Conservation (phyloP, 2,797 vertebrate species). For the Parambassis ranga region DNA sequence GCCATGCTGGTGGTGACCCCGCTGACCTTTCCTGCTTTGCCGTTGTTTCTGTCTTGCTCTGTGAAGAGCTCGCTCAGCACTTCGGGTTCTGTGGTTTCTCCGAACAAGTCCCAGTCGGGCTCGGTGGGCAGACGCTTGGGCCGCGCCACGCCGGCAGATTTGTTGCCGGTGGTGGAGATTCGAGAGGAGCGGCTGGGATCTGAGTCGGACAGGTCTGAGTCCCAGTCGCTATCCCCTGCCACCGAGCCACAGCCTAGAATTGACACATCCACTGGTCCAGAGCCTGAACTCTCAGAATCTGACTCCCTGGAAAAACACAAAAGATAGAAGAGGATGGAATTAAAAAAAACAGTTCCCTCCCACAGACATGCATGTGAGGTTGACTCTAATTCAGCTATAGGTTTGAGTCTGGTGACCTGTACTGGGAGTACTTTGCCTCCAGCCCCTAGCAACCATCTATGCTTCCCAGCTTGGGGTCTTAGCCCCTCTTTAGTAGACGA, state of each 20-base stretch:
- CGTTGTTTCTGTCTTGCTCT: conserved; percentile 41
- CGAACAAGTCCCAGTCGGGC: conserved; percentile 76
- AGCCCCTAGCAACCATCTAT: no score
- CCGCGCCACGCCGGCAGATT: conserved; percentile 6
- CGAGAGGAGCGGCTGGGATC: conserved; percentile 67
- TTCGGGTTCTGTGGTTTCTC: conserved; percentile 68
- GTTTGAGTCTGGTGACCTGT: no score
- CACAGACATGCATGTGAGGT: no score
- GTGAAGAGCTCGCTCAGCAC: conserved; percentile 65
- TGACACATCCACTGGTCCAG: conserved; percentile 75
- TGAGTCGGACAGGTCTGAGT: conserved; percentile 80
- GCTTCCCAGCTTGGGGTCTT: no score
- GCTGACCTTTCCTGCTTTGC: not conserved
- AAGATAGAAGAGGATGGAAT: not conserved
- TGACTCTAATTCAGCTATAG: no score
- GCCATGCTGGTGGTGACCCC: conserved; percentile 16
- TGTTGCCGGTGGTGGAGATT: conserved; percentile 28
- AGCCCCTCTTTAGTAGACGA: no score
- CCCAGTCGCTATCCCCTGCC: conserved; percentile 83
- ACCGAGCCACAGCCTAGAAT: conserved; percentile 73
- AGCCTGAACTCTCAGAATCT: conserved; percentile 81
- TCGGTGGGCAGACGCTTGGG: conserved; percentile 40
- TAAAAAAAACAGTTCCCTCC: no score
- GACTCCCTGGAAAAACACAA: conserved; percentile 68
- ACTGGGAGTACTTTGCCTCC: no score